Evolutionary conservation across 2,113 vertebrate genomes (phyloP).

Genomic region (Casuarius casuarius): DNA sequence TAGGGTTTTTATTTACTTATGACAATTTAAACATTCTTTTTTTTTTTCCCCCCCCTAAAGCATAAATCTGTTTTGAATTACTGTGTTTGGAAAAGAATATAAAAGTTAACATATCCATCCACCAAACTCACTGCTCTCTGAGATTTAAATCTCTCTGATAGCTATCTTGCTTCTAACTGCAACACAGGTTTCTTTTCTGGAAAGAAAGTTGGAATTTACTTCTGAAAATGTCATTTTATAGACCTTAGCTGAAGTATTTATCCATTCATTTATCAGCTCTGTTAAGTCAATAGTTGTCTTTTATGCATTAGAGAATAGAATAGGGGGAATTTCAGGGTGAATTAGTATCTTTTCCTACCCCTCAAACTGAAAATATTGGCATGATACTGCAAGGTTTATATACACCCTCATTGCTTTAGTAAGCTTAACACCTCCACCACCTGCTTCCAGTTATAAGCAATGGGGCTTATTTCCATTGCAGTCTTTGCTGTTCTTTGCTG

Average conservation of each 20-base stretch:
- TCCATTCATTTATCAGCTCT: neutral
- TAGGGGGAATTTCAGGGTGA: neutral
- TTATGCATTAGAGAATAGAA: neutral
- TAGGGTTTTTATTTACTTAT: neutral
- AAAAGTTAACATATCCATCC: neutral
- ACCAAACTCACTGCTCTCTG: neutral
- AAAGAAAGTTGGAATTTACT: slow-evolving; percentile 4
- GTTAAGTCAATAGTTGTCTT: neutral
- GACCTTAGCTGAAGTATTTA: neutral
- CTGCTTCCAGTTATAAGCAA: neutral
- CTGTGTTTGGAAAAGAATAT: neutral
- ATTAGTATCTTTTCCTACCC: neutral
- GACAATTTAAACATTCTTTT: slow-evolving; percentile 12
- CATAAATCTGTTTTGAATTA: slow-evolving; percentile 18
- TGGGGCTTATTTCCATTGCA: neutral
- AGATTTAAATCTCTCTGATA: slow-evolving; percentile 21
- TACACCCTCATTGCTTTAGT: neutral
- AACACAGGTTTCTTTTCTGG: neutral
- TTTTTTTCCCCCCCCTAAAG: neutral
- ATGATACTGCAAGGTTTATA: neutral
- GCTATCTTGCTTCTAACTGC: neutral
- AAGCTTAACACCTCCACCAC: neutral
- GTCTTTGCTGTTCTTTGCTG: neutral
- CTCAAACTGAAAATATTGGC: neutral
- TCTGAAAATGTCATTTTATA: neutral